Evolutionary conservation across 2,888 invertebrate genomes (phyloP).

Genomic region (Trissolcus japonicus): DNA sequence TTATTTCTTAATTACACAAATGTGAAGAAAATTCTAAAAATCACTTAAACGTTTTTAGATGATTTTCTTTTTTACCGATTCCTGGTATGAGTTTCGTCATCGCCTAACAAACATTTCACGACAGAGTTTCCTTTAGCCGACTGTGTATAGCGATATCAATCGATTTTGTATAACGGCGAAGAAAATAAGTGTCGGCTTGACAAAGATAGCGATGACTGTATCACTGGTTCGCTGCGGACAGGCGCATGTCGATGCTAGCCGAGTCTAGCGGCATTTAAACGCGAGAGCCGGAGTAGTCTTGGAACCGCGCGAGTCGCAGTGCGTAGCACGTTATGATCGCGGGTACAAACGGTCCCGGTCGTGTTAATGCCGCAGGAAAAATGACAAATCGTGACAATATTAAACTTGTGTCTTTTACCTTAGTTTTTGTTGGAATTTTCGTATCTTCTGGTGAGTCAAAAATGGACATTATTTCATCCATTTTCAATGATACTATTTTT

Average conservation of each 20-base stretch:
- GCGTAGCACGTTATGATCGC: slow-evolving; percentile 26
- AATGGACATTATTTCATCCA: slow-evolving; percentile 3
- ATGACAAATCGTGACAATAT: slow-evolving; percentile 30
- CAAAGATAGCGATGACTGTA: slow-evolving; percentile 32
- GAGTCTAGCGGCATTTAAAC: slow-evolving; percentile 41
- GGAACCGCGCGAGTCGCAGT: slow-evolving; percentile 39
- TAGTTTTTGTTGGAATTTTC: slow-evolving; percentile 41
- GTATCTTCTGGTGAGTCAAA: slow-evolving; percentile 33
- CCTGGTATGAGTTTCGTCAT: too few relatives aligned
- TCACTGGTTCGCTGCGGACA: slow-evolving; percentile 47
- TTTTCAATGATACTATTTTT: neutral
- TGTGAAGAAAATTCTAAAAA: too few relatives aligned
- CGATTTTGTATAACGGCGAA: slow-evolving; percentile 9
- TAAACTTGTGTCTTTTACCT: slow-evolving; percentile 34
- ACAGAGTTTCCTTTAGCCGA: slow-evolving; percentile 1
- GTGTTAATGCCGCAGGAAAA: slow-evolving; percentile 19
- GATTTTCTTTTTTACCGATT: too few relatives aligned
- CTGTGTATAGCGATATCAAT: slow-evolving; percentile 31
- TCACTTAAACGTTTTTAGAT: too few relatives aligned
- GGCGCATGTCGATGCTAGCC: slow-evolving; percentile 41
- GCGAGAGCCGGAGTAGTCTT: slow-evolving; percentile 35
- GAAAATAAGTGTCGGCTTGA: slow-evolving; percentile 7
- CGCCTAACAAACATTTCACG: neutral
- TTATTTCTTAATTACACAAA: too few relatives aligned
- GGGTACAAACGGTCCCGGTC: slow-evolving; percentile 5